Base-by-base conservation (phyloP, 2,888 invertebrate genomes). In the Trisateles emortualis region DNA sequence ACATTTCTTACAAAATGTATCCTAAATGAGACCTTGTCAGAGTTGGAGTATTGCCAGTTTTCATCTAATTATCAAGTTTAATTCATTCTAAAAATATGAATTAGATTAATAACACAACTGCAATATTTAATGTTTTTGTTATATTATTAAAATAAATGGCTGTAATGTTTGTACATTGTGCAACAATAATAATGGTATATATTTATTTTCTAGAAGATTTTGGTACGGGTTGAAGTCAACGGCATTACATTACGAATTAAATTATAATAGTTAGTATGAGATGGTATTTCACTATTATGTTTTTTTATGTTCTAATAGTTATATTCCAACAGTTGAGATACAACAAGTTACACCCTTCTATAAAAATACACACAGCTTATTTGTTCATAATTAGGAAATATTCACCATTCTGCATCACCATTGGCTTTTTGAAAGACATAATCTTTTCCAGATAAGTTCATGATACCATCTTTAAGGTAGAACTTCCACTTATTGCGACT, bases 401-500 rank as follows among this genome's bases (percentile, higher is more conserved):
- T 71, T 95, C 95, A 99, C 99, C 99, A 99, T 88, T 99, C 99
- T 17, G 99, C 99, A 94, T 99, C 99, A 69, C 99, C 99, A 79
- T 96, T 98, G 10, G 99, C 99, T 93, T 98, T 99, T 93, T 99
- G 99, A 94, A 99, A 99, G 79, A 99, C 98, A 93, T 96, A 99
- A 94, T 99, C 99, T 90, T 98, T 98, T 39, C 99, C 99, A 69
- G 96, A 96, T 81, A 99, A 95, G 94, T 99, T 99, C 99, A 99
- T 99, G 64, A 99, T 99, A 55, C 99, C 99, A 93, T 99, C 99
- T 93, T 99, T 99, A 64, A 99, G 94, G 88, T 98, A 98, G 88
- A 99, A 99, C 94, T 99, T 99, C 99, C 99, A 99, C 90, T 98
- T 98, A 90, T 99, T 99, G 79, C 99, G 96, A 86, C 98, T 99